Conservation (phyloP, 2,888 invertebrate genomes). For the Calliopum simillimum region DNA sequence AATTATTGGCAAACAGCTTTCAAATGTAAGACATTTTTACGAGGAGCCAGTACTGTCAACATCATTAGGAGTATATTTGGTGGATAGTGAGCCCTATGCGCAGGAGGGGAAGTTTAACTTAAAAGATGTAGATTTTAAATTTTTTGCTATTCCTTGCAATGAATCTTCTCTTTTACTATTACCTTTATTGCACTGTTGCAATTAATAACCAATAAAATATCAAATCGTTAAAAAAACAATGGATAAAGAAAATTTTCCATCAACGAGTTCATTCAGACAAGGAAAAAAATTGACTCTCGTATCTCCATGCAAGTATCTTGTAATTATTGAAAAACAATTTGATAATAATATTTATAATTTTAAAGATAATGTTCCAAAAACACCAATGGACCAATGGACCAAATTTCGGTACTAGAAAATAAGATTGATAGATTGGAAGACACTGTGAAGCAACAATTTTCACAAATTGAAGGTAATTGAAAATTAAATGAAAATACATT, state of each 20-base stretch:
- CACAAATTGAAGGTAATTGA: neutral
- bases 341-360: too few species aligned
- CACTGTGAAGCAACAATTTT: neutral
- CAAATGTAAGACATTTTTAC: conserved; percentile 22
- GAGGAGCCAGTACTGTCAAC: conserved; percentile 19
- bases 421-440: neutral
- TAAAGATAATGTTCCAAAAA: too few species aligned
- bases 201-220: neutral
- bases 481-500: neutral
- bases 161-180: neutral
- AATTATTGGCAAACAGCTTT: neutral
- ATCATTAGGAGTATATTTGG: conserved; percentile 24
- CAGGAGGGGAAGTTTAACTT: neutral
- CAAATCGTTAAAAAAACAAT: neutral
- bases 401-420: neutral
- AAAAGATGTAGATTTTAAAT: neutral
- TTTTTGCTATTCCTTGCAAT: neutral
- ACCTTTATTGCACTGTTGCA: neutral
- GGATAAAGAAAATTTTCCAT: neutral
- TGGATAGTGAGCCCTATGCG: conserved; percentile 12
- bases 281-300: neutral
- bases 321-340: neutral
- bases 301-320: neutral
- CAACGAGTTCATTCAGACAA: too few species aligned
- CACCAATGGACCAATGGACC: too few species aligned